Evolutionary conservation across 2,888 invertebrate species (phyloP).

Genomic region (Amphiduros pacificus): DNA sequence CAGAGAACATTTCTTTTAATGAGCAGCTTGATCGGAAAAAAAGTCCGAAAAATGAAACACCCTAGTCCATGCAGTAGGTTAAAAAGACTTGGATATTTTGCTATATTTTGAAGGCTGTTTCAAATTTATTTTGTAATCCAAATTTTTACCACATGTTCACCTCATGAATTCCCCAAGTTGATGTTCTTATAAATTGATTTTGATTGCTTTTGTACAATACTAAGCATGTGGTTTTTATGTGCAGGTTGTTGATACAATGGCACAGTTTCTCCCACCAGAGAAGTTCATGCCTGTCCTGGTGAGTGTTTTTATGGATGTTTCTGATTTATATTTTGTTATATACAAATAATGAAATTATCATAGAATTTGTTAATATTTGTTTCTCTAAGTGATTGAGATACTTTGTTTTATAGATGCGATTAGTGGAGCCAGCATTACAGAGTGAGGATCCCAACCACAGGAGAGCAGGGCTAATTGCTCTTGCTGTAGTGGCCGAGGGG

Average conservation of each 20-base stretch:
- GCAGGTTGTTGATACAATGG: slow-evolving; percentile 72
- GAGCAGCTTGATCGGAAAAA: too few relatives aligned
- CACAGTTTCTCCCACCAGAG: slow-evolving; percentile 75
- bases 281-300: slow-evolving; percentile 74
- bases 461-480: slow-evolving; percentile 73
- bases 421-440: slow-evolving; percentile 70
- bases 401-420: slow-evolving; percentile 59
- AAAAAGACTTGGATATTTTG: too few relatives aligned
- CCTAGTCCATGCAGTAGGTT: too few relatives aligned
- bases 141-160: too few relatives aligned
- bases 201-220: background rate
- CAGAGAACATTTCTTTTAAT: too few relatives aligned
- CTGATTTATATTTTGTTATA: background rate
- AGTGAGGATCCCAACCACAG: slow-evolving; percentile 68
- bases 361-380: background rate
- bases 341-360: background rate
- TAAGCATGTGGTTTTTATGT: background rate
- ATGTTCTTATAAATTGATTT: background rate
- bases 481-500: slow-evolving; percentile 78
- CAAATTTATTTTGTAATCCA: too few relatives aligned
- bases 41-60: too few relatives aligned
- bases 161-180: too few relatives aligned
- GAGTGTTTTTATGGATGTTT: slow-evolving; percentile 40
- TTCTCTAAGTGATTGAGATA: background rate
- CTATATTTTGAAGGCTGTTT: too few relatives aligned